Conservation (phyloP, 2,797 vertebrate species). For the Dermochelys coriacea region DNA sequence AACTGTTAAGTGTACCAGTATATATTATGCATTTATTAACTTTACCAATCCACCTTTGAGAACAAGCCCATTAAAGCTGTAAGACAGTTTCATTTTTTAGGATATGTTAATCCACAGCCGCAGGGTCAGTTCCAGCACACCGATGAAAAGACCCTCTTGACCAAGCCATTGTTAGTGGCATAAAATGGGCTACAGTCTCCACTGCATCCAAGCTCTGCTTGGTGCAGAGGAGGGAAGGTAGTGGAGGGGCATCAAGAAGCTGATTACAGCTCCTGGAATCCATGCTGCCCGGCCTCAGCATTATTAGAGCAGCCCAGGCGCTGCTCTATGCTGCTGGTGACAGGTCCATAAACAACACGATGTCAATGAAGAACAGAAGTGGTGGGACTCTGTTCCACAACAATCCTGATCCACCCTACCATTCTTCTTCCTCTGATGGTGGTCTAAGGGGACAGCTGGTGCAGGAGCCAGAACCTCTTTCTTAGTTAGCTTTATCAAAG, state of each 20-base stretch:
- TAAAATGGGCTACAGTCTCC: background rate
- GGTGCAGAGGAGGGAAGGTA: too few relatives aligned
- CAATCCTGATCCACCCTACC: background rate
- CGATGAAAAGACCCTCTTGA: background rate
- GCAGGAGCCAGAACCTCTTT: background rate
- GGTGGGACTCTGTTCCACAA: background rate
- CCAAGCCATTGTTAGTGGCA: background rate
- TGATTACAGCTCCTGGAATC: background rate
- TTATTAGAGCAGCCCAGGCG: background rate
- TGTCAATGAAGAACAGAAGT: background rate
- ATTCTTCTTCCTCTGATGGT: background rate
- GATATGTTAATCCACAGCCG: background rate
- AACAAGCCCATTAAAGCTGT: background rate
- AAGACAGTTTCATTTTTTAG: background rate
- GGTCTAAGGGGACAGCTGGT: background rate
- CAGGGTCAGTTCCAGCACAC: background rate
- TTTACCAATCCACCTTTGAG: background rate
- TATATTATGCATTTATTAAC: background rate
- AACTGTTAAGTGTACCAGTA: background rate
- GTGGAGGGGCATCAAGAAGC: background rate
- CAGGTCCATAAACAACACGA: background rate
- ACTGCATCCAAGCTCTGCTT: background rate
- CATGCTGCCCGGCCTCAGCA: background rate
- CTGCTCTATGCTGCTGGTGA: background rate
- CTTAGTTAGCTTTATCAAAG: background rate